Percentiles rank a stretch among this genome's conserved stretches.
Conservation (phyloP, 2,113 vertebrate genomes). For the Microtus pennsylvanicus region DNA sequence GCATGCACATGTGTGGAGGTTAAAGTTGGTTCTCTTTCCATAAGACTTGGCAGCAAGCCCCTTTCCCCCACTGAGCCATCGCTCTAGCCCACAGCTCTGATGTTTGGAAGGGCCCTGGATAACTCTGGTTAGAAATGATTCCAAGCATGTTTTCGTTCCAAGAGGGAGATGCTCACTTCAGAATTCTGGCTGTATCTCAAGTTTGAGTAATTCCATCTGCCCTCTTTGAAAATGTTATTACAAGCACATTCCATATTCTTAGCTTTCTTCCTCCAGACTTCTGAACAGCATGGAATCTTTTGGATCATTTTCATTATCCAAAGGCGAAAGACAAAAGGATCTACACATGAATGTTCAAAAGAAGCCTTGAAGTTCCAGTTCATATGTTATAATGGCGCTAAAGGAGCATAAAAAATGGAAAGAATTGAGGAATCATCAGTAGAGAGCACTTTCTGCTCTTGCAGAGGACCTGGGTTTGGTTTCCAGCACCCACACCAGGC, state of each 20-base stretch:
- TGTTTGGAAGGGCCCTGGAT: neutral
- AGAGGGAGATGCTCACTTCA: slow-evolving; percentile 48
- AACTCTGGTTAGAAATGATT: slow-evolving; percentile 34
- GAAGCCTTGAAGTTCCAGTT: neutral
- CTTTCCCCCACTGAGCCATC: neutral
- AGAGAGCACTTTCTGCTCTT: neutral
- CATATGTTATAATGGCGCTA: neutral
- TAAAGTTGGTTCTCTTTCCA: neutral
- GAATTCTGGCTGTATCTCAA: slow-evolving; percentile 59
- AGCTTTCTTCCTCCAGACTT: slow-evolving; percentile 36
- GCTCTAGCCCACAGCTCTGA: neutral
- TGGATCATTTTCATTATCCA: slow-evolving; percentile 11
- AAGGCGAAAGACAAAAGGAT: neutral
- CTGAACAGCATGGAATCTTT: slow-evolving; percentile 13
- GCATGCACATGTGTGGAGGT: no score
- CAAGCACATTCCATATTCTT: slow-evolving; percentile 58
- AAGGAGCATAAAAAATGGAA: neutral
- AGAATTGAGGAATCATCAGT: neutral
- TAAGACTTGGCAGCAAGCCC: neutral
- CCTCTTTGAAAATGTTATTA: slow-evolving; percentile 52
- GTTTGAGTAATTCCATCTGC: slow-evolving; percentile 61
- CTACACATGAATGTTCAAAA: slow-evolving; percentile 28
- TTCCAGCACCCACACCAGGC: neutral
- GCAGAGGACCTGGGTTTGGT: neutral
- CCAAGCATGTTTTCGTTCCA: slow-evolving; percentile 45